A percentile compares a stretch with the other conserved stretches of the same genome.
Evolutionary conservation across 2,113 vertebrate species (phyloP).

Genomic region (Sturnira hondurensis): DNA sequence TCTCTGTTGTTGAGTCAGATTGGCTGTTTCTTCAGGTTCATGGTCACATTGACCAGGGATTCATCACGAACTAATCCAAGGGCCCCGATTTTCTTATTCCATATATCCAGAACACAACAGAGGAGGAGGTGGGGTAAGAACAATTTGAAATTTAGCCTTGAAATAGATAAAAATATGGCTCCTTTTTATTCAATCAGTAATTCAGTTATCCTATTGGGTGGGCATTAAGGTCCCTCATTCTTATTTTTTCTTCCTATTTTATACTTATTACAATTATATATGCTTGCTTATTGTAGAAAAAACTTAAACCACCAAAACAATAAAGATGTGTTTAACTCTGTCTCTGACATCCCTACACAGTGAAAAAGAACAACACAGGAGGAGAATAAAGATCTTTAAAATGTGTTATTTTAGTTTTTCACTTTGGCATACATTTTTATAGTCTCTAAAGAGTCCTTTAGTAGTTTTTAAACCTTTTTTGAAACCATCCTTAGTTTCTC

Average conservation of each 20-base stretch:
- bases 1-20: not conserved
- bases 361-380: not conserved
- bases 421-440: not conserved
- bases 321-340: not conserved
- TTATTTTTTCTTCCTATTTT: not conserved
- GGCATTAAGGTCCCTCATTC: not conserved
- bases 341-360: not conserved
- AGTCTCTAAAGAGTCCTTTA: not conserved
- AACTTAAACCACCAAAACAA: not conserved
- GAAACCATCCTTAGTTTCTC: not conserved
- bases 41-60: not conserved
- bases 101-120: not conserved
- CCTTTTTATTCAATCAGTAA: not conserved
- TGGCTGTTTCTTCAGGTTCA: not conserved
- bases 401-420: not conserved
- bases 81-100: not conserved
- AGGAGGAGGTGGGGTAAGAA: not conserved
- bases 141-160: not conserved
- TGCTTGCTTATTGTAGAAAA: not conserved
- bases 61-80: not conserved
- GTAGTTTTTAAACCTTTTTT: not conserved
- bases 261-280: not conserved
- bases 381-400: not conserved
- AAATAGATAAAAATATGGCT: not conserved
- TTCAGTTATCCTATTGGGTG: not conserved